Evolutionary conservation across 1,140 invertebrate genomes (phyloP).

Genomic region (Heliconius hermathena): DNA sequence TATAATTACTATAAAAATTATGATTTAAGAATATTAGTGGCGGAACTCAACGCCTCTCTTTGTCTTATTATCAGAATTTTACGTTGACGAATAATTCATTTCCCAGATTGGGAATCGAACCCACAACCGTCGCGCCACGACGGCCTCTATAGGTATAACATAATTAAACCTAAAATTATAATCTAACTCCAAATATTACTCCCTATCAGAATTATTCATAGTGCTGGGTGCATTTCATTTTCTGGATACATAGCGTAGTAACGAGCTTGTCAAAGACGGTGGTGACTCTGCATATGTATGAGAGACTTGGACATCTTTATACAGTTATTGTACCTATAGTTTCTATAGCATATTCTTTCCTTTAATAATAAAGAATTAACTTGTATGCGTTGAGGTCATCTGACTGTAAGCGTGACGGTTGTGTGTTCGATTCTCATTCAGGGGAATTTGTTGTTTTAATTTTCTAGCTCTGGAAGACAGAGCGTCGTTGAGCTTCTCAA

Average conservation of each 20-base stretch:
- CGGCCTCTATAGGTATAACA: not conserved
- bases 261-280: constrained; percentile 23
- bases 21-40: too few relatives aligned
- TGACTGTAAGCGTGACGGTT: too few relatives aligned
- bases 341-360: not conserved
- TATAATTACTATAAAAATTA: too few relatives aligned
- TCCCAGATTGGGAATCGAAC: too few relatives aligned
- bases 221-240: constrained; percentile 52
- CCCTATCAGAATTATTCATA: constrained; percentile 44
- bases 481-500: too few relatives aligned
- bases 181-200: constrained; percentile 26
- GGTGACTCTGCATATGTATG: constrained; percentile 30
- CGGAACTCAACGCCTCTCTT: too few relatives aligned
- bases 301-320: not conserved
- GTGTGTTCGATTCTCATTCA: too few relatives aligned
- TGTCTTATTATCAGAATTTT: too few relatives aligned
- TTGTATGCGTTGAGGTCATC: not conserved
- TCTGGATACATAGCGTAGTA: constrained; percentile 46
- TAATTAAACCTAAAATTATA: constrained; percentile 15
- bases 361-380: not conserved
- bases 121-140: not conserved
- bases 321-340: not conserved
- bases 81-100: too few relatives aligned
- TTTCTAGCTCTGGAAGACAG: too few relatives aligned
- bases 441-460: too few relatives aligned